Conservation (phyloP, 1,140 invertebrate genomes). For the Drosophila fuyamai region DNA sequence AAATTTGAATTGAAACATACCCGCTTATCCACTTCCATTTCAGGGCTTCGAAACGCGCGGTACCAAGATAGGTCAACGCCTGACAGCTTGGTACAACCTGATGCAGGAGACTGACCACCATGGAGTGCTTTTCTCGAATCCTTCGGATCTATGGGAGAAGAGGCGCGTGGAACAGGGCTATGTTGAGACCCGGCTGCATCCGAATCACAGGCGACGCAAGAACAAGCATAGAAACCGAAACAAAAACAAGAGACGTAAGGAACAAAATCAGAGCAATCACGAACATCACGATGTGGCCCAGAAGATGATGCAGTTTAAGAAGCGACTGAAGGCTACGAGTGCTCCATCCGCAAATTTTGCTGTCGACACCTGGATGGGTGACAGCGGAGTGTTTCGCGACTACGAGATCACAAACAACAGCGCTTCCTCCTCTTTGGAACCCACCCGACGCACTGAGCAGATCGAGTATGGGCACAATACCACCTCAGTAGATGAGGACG, state of each 20-base stretch:
- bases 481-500: conserved; percentile 77
- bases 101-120: conserved; percentile 89
- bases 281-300: conserved; percentile 51
- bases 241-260: conserved; percentile 84
- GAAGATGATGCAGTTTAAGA: conserved; percentile 59
- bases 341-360: conserved; percentile 28
- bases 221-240: conserved; percentile 79
- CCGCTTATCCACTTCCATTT: conserved; percentile 3
- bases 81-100: conserved; percentile 94
- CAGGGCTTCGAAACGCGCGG: conserved; percentile 95
- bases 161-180: conserved; percentile 57
- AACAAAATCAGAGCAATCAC: conserved; percentile 71
- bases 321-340: conserved; percentile 61
- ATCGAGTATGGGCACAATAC: conserved; percentile 77
- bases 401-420: conserved; percentile 77
- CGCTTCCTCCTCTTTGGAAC: conserved; percentile 41
- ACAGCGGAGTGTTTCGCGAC: conserved; percentile 73
- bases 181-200: conserved; percentile 50
- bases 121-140: conserved; percentile 90
- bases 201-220: conserved; percentile 76
- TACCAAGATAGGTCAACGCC: conserved; percentile 90
- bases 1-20: no score
- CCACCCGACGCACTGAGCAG: conserved; percentile 43
- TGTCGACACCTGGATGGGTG: conserved; percentile 69
- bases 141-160: conserved; percentile 86